These are phyloP conservation scores for Typhlomys cinereus DNA, from an alignment of 2,113 vertebrate genomes.

Conservation along the genomic window DNA sequence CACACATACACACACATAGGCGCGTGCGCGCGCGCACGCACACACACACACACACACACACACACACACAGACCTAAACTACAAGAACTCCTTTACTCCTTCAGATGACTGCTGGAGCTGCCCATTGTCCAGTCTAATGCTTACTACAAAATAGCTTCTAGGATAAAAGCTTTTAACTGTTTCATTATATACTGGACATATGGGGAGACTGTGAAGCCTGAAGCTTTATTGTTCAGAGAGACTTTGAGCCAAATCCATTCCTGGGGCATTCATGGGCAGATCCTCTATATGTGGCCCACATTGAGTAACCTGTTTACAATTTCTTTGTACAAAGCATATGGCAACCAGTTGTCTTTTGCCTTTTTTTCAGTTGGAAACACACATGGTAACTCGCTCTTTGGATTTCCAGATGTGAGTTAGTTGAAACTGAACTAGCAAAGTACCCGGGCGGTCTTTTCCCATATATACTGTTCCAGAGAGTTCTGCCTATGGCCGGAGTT, in stretches of 20 bases:
- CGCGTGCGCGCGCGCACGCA: background rate
- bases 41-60: background rate
- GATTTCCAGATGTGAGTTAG: conserved; percentile 55
- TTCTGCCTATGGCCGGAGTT: background rate
- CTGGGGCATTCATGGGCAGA: conserved; percentile 65
- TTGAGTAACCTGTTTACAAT: conserved; percentile 73
- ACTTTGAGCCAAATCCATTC: conserved; percentile 56
- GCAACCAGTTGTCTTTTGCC: conserved; percentile 71
- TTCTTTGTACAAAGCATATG: conserved; percentile 73
- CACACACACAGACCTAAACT: background rate
- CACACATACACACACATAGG: background rate
- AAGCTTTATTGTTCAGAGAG: conserved; percentile 56
- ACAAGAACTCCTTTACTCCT: conserved; percentile 33
- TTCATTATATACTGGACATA: conserved; percentile 58
- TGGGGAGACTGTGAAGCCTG: conserved; percentile 49
- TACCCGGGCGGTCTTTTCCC: background rate
- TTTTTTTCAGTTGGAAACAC: conserved; percentile 66
- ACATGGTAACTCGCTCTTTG: conserved; percentile 57
- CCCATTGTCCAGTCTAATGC: conserved; percentile 33
- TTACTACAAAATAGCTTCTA: conserved; percentile 56
- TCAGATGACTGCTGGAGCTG: conserved; percentile 13
- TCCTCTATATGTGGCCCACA: conserved; percentile 62
- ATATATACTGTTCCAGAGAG: background rate
- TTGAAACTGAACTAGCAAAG: background rate
- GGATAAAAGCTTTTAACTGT: conserved; percentile 60